These are phyloP conservation scores for Cervus canadensis DNA, from an alignment of 2,113 vertebrate species.

Conservation along the genomic window DNA sequence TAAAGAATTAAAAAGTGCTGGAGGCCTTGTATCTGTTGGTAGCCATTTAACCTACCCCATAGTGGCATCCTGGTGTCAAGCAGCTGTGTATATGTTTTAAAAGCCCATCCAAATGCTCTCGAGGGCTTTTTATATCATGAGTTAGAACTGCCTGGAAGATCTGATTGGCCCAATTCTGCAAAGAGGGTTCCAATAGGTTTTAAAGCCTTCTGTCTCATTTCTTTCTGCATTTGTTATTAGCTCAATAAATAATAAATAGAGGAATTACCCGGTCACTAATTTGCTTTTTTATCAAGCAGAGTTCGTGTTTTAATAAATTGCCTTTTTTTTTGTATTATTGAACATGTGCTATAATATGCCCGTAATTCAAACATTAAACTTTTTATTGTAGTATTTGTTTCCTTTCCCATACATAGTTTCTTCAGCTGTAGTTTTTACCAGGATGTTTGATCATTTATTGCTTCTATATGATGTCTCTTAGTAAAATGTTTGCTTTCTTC, in stretches of 20 bases:
- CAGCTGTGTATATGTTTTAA: conserved; percentile 70
- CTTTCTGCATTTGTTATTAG: conserved; percentile 71
- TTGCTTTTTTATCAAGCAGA: conserved; percentile 74
- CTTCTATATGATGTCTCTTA: not conserved
- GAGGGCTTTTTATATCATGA: conserved; percentile 72
- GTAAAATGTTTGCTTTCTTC: conserved; percentile 39
- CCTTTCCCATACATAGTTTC: conserved; percentile 31
- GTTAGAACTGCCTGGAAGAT: conserved; percentile 60
- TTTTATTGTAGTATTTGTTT: conserved; percentile 59
- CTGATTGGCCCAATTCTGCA: conserved; percentile 55
- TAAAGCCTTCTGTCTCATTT: conserved; percentile 75
- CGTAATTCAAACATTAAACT: conserved; percentile 64
- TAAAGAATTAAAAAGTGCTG: conserved; percentile 42
- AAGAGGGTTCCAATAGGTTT: conserved; percentile 70
- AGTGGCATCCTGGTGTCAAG: conserved; percentile 59
- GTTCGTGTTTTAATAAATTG: conserved; percentile 70
- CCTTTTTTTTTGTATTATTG: conserved; percentile 43
- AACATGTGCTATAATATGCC: conserved; percentile 55
- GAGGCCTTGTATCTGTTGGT: conserved; percentile 62
- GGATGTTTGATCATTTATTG: conserved; percentile 36
- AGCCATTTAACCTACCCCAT: conserved; percentile 46
- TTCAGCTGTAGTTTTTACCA: not conserved
- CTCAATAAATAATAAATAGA: conserved; percentile 74
- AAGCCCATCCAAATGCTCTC: conserved; percentile 68
- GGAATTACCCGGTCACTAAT: conserved; percentile 64